Conservation (phyloP, 2,113 vertebrate genomes). For the Collichthys lucidus region DNA sequence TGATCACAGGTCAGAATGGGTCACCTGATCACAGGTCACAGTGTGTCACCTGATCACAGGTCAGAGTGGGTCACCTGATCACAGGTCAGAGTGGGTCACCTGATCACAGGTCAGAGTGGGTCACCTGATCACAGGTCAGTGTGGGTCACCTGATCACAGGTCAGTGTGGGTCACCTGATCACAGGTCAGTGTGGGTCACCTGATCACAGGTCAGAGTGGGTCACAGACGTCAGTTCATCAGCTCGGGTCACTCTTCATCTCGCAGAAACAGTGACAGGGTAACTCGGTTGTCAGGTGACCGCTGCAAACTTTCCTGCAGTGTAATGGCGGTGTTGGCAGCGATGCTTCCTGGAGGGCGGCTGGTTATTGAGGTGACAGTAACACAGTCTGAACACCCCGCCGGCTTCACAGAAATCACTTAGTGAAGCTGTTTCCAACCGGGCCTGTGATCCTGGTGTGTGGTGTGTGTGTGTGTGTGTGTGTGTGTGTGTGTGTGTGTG, state of each 20-base stretch:
- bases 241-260: not conserved
- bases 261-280: not conserved
- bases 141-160: too few relatives aligned
- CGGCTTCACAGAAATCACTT: conserved; percentile 53
- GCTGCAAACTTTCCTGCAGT: not conserved
- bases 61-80: too few relatives aligned
- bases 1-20: too few relatives aligned
- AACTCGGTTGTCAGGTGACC: not conserved
- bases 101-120: too few relatives aligned
- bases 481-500: conserved; percentile 1
- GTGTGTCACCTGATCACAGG: too few relatives aligned
- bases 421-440: conserved; percentile 51
- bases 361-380: conserved; percentile 55
- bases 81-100: too few relatives aligned
- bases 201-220: too few relatives aligned
- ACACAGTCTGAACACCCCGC: conserved; percentile 42
- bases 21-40: too few relatives aligned
- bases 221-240: too few relatives aligned
- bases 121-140: too few relatives aligned
- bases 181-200: too few relatives aligned
- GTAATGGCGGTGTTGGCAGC: conserved; percentile 29
- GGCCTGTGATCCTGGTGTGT: conserved; percentile 26
- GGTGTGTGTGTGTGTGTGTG: conserved; percentile 12
- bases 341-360: conserved; percentile 19
- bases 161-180: too few relatives aligned